phyloP scores from a whole-genome alignment of 1,140 invertebrate genomes.

The Drosophila sturtevanti region DNA sequence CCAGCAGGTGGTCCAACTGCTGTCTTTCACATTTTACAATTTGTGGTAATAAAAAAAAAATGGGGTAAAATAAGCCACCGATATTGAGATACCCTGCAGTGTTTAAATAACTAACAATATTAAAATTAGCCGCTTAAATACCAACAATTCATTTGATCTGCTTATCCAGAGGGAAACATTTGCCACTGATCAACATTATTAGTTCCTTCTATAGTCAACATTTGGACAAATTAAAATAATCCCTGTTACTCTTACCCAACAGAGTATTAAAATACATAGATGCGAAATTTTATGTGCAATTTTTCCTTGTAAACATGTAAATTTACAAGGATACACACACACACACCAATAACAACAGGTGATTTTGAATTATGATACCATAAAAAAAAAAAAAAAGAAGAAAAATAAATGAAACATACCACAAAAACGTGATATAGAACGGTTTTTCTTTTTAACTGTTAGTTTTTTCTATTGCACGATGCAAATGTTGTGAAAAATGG shows the following conservation, averaged over 20 bases:
- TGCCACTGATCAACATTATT: no score
- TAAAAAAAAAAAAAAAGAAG: constrained; percentile 8
- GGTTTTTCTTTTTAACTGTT: background rate
- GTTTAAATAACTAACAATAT: background rate
- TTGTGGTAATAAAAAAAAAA: background rate
- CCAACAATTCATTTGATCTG: no score
- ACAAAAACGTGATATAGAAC: background rate
- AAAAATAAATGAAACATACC: no score
- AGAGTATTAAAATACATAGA: constrained; percentile 12
- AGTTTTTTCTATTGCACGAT: background rate
- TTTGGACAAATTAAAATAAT: background rate
- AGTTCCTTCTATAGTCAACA: no score
- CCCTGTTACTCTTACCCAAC: background rate
- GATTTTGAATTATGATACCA: constrained; percentile 47
- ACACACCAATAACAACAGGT: constrained; percentile 48
- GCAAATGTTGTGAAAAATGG: background rate
- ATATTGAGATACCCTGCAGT: background rate
- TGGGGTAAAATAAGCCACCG: background rate
- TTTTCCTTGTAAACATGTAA: constrained; percentile 64
- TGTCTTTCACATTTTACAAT: constrained; percentile 30
- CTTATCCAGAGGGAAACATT: no score
- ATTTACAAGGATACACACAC: constrained; percentile 50
- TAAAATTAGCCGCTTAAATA: no score
- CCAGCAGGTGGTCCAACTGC: constrained; percentile 2
- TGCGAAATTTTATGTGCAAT: constrained; percentile 44